Evolutionary conservation across 2,797 vertebrate genomes (phyloP), one percentile per base, ranked within the genome.

Genomic region (Catharus ustulatus): DNA sequence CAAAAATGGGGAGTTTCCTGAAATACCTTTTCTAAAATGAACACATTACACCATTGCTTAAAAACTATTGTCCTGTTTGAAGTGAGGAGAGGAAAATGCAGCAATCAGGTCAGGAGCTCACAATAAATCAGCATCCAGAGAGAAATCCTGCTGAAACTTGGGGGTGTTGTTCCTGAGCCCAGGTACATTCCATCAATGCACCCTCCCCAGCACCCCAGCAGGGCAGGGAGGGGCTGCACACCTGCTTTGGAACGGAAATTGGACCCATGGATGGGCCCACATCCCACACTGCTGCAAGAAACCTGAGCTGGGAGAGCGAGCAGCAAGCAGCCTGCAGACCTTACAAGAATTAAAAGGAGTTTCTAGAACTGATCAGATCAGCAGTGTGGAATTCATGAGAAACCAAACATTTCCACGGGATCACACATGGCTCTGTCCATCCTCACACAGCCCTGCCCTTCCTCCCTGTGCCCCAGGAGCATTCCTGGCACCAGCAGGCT

Each of bases 361-460:
- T 63, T 13, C 5, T 20, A 26, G 71, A 51, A 16, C 2, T 0
- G 16, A 26, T 17, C 57, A 29, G 64, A 16, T 2, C 32, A 62
- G 32, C 43, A 23, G 80, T 6, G 6, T 3, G 66, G 48, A 38
- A 46, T 12, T 14, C 18, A 19, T 17, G n/a, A 26, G 23, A 43
- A 23, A 29, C 1, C 42, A 64, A 43, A 57, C 59, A 10, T 26
- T 40, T 34, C 1, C 17, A 1, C 0, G 34, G 68, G 32, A 6
- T 20, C 46, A 11, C 46, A 3, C 0, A 0, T 2, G 42, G 76
- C 1, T 38, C 67, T 27, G 62, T 0, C 5, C 26, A 20, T 8
- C 4, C 61, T 22, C 29, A 4, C 9, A 5, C 52, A 49, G 80
- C 80, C 68, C 80, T 77, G 77, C 73, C 68, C 83, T 52, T 15